Evolutionary conservation across 35 echinoderm and acorn worm genomes (phyloP).

Genomic region (Apostichopus californicus): DNA sequence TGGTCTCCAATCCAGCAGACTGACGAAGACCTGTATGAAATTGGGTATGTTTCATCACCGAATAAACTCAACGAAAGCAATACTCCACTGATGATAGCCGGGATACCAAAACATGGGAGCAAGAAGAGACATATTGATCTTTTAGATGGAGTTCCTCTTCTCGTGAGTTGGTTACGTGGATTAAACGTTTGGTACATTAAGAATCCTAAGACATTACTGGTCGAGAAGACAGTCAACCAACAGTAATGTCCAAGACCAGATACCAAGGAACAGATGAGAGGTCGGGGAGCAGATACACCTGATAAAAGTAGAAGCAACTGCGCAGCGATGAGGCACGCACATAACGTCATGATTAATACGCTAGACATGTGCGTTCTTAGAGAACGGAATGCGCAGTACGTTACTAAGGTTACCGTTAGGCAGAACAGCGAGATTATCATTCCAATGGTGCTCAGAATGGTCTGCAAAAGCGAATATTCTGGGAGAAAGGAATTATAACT

Average conservation of each 20-base stretch:
- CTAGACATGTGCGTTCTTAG: not conserved
- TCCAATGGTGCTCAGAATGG: constrained; percentile 20
- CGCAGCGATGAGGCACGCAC: not conserved
- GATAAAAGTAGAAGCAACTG: constrained; percentile 21
- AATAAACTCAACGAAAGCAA: not conserved
- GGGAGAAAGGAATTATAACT: not conserved
- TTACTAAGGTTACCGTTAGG: not conserved
- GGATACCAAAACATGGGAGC: not conserved
- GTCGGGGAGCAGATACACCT: not conserved
- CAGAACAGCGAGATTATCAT: not conserved
- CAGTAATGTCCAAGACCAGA: constrained; percentile 21
- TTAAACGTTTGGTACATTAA: constrained; percentile 18
- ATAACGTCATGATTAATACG: constrained; percentile 32
- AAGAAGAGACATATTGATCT: not conserved
- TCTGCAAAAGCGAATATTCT: not conserved
- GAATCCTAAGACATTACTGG: not conserved
- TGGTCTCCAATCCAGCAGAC: constrained; percentile 22
- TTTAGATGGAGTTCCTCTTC: not conserved
- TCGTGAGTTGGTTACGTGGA: not conserved
- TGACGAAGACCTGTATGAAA: not conserved
- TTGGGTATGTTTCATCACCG: not conserved
- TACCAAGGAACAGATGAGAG: not conserved
- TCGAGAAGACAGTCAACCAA: constrained; percentile 26
- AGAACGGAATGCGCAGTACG: constrained; percentile 10
- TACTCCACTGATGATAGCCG: constrained; percentile 2